Percentiles rank a stretch among this genome's conserved stretches.
phyloP scores from a whole-genome alignment of 2,113 vertebrate genomes.

The Pachypanchax playfairii region DNA sequence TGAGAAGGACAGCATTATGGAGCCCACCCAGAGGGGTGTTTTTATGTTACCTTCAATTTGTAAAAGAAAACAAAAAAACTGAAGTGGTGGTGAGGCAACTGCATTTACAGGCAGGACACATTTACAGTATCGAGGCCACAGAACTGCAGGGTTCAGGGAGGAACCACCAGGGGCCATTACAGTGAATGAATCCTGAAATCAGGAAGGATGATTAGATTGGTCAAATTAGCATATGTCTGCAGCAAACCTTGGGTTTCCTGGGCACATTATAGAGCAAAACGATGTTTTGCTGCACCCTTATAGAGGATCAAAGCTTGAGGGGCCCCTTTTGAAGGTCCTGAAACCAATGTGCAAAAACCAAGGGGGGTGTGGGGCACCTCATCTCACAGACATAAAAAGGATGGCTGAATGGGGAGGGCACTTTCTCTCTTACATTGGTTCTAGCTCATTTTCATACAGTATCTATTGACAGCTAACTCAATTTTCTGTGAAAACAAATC shows the following conservation, averaged over 20 bases:
- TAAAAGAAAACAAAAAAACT: slow-evolving; percentile 51
- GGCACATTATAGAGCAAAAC: slow-evolving; percentile 77
- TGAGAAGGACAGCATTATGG: slow-evolving; percentile 47
- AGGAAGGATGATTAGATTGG: slow-evolving; percentile 72
- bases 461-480: slow-evolving; percentile 59
- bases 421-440: slow-evolving; percentile 73
- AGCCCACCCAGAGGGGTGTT: slow-evolving; percentile 67
- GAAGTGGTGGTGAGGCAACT: slow-evolving; percentile 66
- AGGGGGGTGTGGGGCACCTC: slow-evolving; percentile 71
- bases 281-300: slow-evolving; percentile 83
- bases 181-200: slow-evolving; percentile 76
- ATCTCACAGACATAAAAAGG: slow-evolving; percentile 74
- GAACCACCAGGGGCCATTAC: slow-evolving; percentile 47
- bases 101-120: slow-evolving; percentile 81
- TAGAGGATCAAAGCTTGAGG: slow-evolving; percentile 93
- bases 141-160: slow-evolving; percentile 30
- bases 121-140: slow-evolving; percentile 55
- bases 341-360: slow-evolving; percentile 87
- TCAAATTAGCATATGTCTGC: slow-evolving; percentile 73
- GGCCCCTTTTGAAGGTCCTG: slow-evolving; percentile 95
- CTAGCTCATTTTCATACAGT: slow-evolving; percentile 71
- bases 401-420: slow-evolving; percentile 62
- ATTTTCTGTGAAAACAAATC: slow-evolving; percentile 69
- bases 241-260: slow-evolving; percentile 73
- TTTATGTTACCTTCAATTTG: slow-evolving; percentile 58